Percentiles rank a stretch among this genome's conserved stretches.
Conservation (phyloP, 35 echinoderm and acorn worm genomes). For the Eucidaris tribuloides region DNA sequence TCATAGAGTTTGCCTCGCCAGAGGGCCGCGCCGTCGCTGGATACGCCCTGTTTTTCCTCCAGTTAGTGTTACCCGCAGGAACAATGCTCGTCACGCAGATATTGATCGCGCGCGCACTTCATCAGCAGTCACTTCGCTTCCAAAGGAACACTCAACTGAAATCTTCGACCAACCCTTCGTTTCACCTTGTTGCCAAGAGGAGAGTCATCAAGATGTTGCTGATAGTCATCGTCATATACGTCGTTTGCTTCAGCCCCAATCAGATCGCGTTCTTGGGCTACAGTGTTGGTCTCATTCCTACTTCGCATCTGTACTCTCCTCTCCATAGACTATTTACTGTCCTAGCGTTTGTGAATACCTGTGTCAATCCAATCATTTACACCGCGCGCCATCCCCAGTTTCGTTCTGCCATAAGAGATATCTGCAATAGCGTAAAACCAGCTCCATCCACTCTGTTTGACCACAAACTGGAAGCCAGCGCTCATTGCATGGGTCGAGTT, state of each 20-base stretch:
- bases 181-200: not conserved
- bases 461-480: no score
- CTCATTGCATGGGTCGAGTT: no score
- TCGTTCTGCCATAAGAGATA: not conserved
- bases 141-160: no score
- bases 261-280: constrained; percentile 22
- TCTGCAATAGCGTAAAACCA: not conserved
- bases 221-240: constrained; percentile 18
- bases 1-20: constrained; percentile 26
- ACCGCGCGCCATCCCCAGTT: not conserved
- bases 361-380: constrained; percentile 10
- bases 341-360: not conserved
- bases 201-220: constrained; percentile 7
- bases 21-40: constrained; percentile 28
- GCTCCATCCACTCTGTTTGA: no score
- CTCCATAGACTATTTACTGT: not conserved
- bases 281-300: constrained; percentile 18
- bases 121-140: constrained; percentile 19
- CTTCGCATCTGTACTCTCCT: not conserved
- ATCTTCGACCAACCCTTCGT: not conserved
- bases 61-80: constrained; percentile 43
- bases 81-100: constrained; percentile 57
- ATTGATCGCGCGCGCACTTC: constrained; percentile 3
- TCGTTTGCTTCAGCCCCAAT: constrained; percentile 25
- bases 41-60: constrained; percentile 36